Evolutionary conservation across 2,113 vertebrate species (phyloP).

Genomic region (Meleagris gallopavo): DNA sequence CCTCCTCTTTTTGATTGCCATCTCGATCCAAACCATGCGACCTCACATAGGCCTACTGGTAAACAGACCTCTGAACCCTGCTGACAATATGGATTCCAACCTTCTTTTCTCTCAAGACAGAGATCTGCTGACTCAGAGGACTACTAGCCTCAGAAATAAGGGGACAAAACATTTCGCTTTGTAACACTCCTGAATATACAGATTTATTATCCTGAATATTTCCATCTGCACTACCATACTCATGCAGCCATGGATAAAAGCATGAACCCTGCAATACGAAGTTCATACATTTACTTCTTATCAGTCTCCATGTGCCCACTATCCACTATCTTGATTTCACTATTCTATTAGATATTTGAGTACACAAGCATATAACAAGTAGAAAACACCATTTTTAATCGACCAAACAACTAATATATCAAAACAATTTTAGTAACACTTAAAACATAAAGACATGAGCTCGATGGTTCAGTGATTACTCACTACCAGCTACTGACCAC

Average conservation of each 20-base stretch:
- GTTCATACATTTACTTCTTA: neutral
- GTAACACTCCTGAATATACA: neutral
- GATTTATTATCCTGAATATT: neutral
- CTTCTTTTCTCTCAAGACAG: neutral
- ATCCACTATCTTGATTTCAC: neutral
- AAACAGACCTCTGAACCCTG: neutral
- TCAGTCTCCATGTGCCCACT: neutral
- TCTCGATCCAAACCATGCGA: neutral
- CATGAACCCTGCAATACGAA: rapidly evolving
- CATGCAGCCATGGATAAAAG: neutral
- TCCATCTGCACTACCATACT: neutral
- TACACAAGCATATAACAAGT: neutral
- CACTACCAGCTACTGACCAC: neutral
- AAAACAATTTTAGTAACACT: neutral
- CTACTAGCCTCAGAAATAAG: neutral
- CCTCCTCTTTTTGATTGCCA: neutral
- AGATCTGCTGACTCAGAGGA: neutral
- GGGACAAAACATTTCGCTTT: neutral
- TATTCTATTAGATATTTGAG: neutral
- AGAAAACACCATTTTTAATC: neutral
- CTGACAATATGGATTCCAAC: neutral
- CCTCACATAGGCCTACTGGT: neutral
- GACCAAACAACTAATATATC: neutral
- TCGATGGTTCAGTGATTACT: neutral
- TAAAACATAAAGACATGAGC: neutral